These are phyloP conservation scores for Bicyclus anynana DNA, from an alignment of 1,140 invertebrate species.

Conservation along the genomic window DNA sequence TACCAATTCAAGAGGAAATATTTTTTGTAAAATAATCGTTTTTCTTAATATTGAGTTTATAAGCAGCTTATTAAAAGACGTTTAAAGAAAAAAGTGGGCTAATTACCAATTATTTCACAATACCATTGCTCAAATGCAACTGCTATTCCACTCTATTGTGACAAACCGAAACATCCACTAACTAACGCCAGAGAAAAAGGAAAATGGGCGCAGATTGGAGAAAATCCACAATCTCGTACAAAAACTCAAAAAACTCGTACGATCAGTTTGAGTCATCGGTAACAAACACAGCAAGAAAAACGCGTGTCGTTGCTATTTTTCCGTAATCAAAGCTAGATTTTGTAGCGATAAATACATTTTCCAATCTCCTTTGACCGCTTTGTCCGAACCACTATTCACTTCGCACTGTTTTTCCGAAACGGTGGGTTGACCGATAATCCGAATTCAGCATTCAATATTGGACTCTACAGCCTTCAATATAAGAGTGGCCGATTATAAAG, in stretches of 20 bases:
- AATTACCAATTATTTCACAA: too few relatives aligned
- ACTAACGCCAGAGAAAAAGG: too few relatives aligned
- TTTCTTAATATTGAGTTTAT: too few relatives aligned
- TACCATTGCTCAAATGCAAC: too few relatives aligned
- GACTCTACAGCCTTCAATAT: not conserved
- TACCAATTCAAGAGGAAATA: too few relatives aligned
- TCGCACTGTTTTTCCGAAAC: constrained; percentile 24
- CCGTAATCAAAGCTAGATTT: constrained; percentile 36
- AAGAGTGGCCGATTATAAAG: not conserved
- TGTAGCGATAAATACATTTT: constrained; percentile 35
- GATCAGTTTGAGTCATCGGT: not conserved
- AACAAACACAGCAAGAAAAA: not conserved
- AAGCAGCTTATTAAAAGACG: too few relatives aligned
- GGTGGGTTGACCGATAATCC: constrained; percentile 12
- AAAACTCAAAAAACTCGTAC: too few relatives aligned
- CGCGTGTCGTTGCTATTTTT: constrained; percentile 12
- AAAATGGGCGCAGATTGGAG: too few relatives aligned
- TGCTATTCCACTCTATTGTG: too few relatives aligned
- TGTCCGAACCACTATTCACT: constrained; percentile 21
- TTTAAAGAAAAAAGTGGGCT: too few relatives aligned
- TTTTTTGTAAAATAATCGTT: too few relatives aligned
- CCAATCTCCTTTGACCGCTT: constrained; percentile 36
- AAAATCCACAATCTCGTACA: not conserved
- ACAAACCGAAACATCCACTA: too few relatives aligned
- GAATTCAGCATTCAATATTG: not conserved